Conservation (phyloP, 1,140 invertebrate species). For the Monochamus saltuarius region DNA sequence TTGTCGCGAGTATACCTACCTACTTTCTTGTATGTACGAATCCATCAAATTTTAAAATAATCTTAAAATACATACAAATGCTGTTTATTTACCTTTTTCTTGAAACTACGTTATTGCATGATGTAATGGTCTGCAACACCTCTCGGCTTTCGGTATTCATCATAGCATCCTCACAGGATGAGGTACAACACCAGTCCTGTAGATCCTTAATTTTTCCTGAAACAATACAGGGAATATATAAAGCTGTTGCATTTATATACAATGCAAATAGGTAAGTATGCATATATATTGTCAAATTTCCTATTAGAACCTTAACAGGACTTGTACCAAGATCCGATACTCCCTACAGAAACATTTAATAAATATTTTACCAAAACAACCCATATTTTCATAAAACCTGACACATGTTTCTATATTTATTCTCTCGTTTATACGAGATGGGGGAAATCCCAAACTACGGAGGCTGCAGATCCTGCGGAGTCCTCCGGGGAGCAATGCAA, state of each 20-base stretch:
- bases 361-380: slow-evolving; percentile 10
- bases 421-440: slow-evolving; percentile 12
- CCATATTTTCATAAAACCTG: slow-evolving; percentile 31
- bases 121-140: slow-evolving; percentile 48
- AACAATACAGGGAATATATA: slow-evolving; percentile 15
- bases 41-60: too few relatives aligned
- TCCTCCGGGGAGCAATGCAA: slow-evolving; percentile 29
- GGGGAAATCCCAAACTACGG: slow-evolving; percentile 16
- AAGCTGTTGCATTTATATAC: neutral
- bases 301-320: too few relatives aligned
- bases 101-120: slow-evolving; percentile 47
- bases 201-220: slow-evolving; percentile 37
- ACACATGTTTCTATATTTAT: slow-evolving; percentile 17
- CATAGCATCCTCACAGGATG: slow-evolving; percentile 37
- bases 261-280: too few relatives aligned
- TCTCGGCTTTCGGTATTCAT: slow-evolving; percentile 43
- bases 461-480: slow-evolving; percentile 5
- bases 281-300: too few relatives aligned
- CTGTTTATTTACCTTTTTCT: slow-evolving; percentile 39
- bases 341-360: neutral
- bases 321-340: too few relatives aligned
- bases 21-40: too few relatives aligned
- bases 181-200: slow-evolving; percentile 29
- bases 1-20: too few relatives aligned
- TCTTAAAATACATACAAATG: too few relatives aligned